Conservation (phyloP, 2,888 invertebrate species). For the Megastigmus dorsalis region DNA sequence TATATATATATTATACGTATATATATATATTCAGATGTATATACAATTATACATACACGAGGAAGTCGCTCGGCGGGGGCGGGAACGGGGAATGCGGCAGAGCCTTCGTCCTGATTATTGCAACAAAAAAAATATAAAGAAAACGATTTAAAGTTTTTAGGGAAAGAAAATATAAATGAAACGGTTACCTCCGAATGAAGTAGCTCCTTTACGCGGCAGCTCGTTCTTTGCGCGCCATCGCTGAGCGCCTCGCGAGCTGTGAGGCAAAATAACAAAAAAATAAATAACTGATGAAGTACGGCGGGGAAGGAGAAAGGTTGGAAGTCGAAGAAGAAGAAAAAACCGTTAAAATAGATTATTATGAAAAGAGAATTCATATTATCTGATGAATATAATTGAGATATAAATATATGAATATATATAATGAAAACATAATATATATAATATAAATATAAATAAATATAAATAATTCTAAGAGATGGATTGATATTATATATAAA, state of each 20-base stretch:
- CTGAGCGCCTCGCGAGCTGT: slow-evolving; percentile 1
- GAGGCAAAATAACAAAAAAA: slow-evolving; percentile 14
- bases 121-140: background rate
- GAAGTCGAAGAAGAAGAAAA: background rate
- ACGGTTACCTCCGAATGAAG: slow-evolving; percentile 16
- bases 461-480: slow-evolving; percentile 62
- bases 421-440: slow-evolving; percentile 27
- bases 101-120: background rate
- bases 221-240: slow-evolving; percentile 15
- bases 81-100: slow-evolving; percentile 3
- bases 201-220: background rate
- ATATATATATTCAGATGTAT: slow-evolving; percentile 56
- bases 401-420: slow-evolving; percentile 55
- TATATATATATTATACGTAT: slow-evolving; percentile 59
- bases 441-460: slow-evolving; percentile 55
- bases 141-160: background rate
- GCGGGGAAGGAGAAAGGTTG: background rate
- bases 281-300: background rate
- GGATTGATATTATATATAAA: slow-evolving; percentile 71
- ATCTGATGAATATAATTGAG: slow-evolving; percentile 60
- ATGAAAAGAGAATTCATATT: slow-evolving; percentile 65
- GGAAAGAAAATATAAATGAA: slow-evolving; percentile 1
- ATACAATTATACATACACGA: slow-evolving; percentile 41
- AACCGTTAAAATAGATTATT: slow-evolving; percentile 63
- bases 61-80: background rate